Base-by-base conservation (phyloP, 1,140 invertebrate genomes). In the Sycophila sp. region DNA sequence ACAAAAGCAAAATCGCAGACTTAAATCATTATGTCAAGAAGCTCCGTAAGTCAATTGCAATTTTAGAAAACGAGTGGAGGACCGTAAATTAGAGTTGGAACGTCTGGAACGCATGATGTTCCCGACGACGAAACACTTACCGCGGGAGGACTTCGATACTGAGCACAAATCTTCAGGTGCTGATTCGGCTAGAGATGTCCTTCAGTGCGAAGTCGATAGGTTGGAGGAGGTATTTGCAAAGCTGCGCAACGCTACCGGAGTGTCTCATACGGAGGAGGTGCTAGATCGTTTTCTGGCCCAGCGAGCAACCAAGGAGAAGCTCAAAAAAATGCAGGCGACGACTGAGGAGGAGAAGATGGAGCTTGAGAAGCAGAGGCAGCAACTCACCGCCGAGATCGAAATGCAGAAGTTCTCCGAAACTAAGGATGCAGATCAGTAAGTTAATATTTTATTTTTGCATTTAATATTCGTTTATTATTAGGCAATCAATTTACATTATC, bases 371-470 rank as follows among this genome's bases (percentile, higher is more conserved):
- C 88, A 87, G n/a, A 88, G 91, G 60, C 90, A 93, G 51, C 83
- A 87, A 2, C 82, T 94, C n/a, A 87, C 88, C 63, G 87, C 87
- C 0, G 90, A 94, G 80, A 86, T 94, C 26, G 93, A 94, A 75
- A 89, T 89, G 32, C 91, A 90, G 42, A 94, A 93, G 81, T 94
- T 93, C 81, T 91, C 92, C 0, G 92, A 94, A 75, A 90, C 91
- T 4, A 93, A 92, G 80, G 92, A 93, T 73, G 90, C 90, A 69
- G 92, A 94, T 87, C 89, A 92, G 93, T 94, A 83, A 88, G 89
- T 38, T 38, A 4, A 19, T 62, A 32, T 1, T 30, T 45, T 55
- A 13, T 56, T 45, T 45, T 8, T 36, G 13, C 5, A 36, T 36
- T 36, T 5, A 36, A 36, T 36, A 36, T 13, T n/a, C n/a, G 38